phyloP scores from a whole-genome alignment of 1,140 invertebrate species.

The Euura lappo region DNA sequence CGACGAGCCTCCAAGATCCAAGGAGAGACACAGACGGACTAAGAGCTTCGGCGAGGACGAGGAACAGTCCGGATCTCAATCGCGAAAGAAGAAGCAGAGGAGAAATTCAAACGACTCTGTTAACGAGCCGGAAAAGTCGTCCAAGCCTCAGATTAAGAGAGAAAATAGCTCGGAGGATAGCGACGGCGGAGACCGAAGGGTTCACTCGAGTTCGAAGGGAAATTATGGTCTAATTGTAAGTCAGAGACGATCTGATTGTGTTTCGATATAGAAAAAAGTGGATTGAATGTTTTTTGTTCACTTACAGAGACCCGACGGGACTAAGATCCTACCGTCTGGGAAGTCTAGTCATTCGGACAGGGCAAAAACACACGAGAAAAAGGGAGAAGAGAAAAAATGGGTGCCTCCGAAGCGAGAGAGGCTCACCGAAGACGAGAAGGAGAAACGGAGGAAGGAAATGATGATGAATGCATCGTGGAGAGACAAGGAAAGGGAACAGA shows the following conservation, averaged over 20 bases:
- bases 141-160: slow-evolving; percentile 9
- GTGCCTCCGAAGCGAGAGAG: slow-evolving; percentile 48
- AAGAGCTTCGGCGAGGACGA: slow-evolving; percentile 19
- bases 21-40: slow-evolving; percentile 36
- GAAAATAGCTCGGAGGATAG: slow-evolving; percentile 9
- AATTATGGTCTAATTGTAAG: slow-evolving; percentile 55
- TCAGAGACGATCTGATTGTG: background rate
- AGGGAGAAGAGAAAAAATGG: slow-evolving; percentile 44
- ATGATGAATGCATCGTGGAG: slow-evolving; percentile 77
- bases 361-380: slow-evolving; percentile 29
- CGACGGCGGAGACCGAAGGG: slow-evolving; percentile 26
- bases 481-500: slow-evolving; percentile 70
- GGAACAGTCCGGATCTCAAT: slow-evolving; percentile 13
- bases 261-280: background rate
- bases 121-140: slow-evolving; percentile 11
- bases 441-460: slow-evolving; percentile 79
- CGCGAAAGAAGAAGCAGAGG: slow-evolving; percentile 12
- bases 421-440: slow-evolving; percentile 74
- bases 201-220: slow-evolving; percentile 24
- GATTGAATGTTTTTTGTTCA: slow-evolving; percentile 10
- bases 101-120: slow-evolving; percentile 20
- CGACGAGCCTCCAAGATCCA: slow-evolving; percentile 42
- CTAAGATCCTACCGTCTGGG: slow-evolving; percentile 40
- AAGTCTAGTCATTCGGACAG: slow-evolving; percentile 23
- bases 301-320: slow-evolving; percentile 54